Percentiles rank a stretch among this genome's conserved stretches.
These are phyloP conservation scores for Trichechus manatus DNA, from an alignment of 2,113 vertebrate species.

Conservation along the genomic window DNA sequence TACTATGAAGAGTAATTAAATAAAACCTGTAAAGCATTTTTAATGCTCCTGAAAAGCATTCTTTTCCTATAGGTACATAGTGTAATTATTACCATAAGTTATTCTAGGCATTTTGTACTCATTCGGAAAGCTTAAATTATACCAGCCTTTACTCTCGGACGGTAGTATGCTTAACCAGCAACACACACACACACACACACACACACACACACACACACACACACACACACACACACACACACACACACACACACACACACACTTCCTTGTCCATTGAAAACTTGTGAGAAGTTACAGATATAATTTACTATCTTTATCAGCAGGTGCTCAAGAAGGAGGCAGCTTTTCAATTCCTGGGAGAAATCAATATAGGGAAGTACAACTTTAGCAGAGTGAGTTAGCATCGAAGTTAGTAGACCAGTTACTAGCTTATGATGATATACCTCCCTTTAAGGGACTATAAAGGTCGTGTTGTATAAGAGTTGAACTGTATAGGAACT, in stretches of 20 bases:
- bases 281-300: constrained; percentile 46
- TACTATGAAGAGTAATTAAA: constrained; percentile 62
- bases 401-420: neutral
- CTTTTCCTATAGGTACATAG: constrained; percentile 36
- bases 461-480: neutral
- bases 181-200: no score
- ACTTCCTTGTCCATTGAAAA: neutral
- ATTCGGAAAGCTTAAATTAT: constrained; percentile 39
- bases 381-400: constrained; percentile 14
- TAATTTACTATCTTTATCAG: neutral
- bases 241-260: no score
- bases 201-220: no score
- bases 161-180: neutral
- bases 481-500: neutral
- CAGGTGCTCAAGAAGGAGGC: neutral
- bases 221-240: no score
- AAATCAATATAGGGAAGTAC: neutral
- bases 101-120: constrained; percentile 60
- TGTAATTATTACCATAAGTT: constrained; percentile 18
- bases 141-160: neutral
- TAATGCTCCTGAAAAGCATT: constrained; percentile 38
- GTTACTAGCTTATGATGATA: neutral
- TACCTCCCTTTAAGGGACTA: neutral
- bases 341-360: neutral
- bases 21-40: constrained; percentile 57